Evolutionary conservation across 2,797 vertebrate genomes (phyloP).

Genomic region (Tragelaphus oryx): DNA sequence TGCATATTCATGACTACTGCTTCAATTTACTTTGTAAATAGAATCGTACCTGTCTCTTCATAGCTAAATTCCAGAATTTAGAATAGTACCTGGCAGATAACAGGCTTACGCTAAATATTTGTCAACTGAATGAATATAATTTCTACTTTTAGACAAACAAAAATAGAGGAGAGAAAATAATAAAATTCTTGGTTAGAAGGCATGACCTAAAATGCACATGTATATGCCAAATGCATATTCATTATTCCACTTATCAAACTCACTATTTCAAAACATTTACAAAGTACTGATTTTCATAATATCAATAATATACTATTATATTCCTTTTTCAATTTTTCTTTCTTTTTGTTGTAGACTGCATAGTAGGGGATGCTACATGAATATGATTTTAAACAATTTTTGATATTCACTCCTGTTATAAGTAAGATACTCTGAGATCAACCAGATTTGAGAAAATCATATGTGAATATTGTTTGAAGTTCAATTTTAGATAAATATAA

Average conservation of each 20-base stretch:
- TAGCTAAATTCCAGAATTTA: neutral
- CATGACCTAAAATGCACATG: neutral
- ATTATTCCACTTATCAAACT: neutral
- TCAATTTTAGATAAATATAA: slow-evolving; percentile 74
- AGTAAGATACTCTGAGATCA: slow-evolving; percentile 2
- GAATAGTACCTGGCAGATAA: neutral
- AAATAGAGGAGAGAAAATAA: neutral
- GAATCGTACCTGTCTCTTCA: neutral
- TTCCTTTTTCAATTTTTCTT: neutral
- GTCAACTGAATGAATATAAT: neutral
- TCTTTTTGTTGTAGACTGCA: neutral
- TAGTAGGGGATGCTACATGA: neutral
- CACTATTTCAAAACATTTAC: neutral
- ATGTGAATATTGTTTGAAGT: slow-evolving; percentile 74
- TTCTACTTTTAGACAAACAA: neutral
- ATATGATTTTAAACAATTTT: slow-evolving; percentile 22
- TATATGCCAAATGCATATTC: neutral
- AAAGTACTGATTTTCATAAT: neutral
- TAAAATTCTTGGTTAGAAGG: neutral
- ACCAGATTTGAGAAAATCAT: slow-evolving; percentile 52
- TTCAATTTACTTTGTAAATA: neutral
- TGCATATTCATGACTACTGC: neutral
- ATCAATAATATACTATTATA: neutral
- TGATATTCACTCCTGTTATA: slow-evolving; percentile 37
- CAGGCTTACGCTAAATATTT: neutral